Conservation (phyloP, 2,797 vertebrate species). For the Phoxinus dragarum region DNA sequence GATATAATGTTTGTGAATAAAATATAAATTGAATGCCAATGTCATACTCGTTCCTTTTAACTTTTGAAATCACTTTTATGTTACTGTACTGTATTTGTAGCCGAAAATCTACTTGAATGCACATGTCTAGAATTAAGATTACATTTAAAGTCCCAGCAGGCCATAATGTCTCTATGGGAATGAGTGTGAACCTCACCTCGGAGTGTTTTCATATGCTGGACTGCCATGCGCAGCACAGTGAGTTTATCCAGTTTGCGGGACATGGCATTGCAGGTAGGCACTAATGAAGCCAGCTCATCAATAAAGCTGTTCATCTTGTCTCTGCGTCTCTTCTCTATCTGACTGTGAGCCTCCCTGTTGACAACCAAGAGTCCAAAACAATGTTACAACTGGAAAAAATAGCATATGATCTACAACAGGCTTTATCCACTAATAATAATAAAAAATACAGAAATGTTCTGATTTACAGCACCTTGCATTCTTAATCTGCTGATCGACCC, state of each 20-base stretch:
- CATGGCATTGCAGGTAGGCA: slow-evolving; percentile 97
- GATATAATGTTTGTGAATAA: not conserved
- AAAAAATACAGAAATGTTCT: not conserved
- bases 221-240: slow-evolving; percentile 95
- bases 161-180: not conserved
- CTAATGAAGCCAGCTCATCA: slow-evolving; percentile 93
- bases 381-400: slow-evolving; percentile 4
- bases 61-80: not conserved
- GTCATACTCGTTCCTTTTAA: not conserved
- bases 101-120: not conserved
- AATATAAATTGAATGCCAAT: not conserved
- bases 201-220: slow-evolving; percentile 97
- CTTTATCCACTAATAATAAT: not conserved
- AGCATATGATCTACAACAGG: not conserved
- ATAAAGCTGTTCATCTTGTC: slow-evolving; percentile 99
- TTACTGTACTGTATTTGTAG: not conserved
- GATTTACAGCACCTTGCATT: slow-evolving; percentile 87
- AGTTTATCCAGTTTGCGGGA: slow-evolving; percentile 96
- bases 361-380: not conserved
- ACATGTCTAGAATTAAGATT: not conserved
- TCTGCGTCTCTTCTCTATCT: slow-evolving; percentile 93
- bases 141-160: not conserved
- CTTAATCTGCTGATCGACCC: slow-evolving; percentile 91
- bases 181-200: slow-evolving; percentile 80
- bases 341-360: slow-evolving; percentile 94